Conservation (phyloP, 2,113 vertebrate genomes). For the Zosterops japonicus region DNA sequence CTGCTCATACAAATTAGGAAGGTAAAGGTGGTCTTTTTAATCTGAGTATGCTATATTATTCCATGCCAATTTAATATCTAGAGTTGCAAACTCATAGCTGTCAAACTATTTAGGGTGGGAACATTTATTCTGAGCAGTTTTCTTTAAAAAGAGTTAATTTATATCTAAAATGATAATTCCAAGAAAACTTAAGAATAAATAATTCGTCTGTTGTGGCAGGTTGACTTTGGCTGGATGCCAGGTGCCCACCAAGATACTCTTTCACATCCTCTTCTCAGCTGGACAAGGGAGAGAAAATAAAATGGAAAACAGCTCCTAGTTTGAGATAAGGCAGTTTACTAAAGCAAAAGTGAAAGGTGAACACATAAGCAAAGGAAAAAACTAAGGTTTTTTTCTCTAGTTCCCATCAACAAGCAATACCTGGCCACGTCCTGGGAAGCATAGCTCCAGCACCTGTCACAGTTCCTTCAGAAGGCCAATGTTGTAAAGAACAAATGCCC, state of each 20-base stretch:
- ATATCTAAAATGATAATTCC: not conserved
- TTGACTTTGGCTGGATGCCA: not conserved
- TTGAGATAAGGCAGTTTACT: not conserved
- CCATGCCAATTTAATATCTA: not conserved
- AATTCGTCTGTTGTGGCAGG: not conserved
- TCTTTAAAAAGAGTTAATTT: not conserved
- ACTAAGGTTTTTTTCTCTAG: rapidly evolving
- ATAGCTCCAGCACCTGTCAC: not conserved
- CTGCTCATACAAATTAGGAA: not conserved
- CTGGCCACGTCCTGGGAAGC: not conserved
- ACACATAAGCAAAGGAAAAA: not conserved
- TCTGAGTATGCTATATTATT: not conserved
- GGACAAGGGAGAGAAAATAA: not conserved
- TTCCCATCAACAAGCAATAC: rapidly evolving
- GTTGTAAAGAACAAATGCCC: not conserved
- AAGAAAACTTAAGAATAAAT: not conserved
- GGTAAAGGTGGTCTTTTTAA: not conserved
- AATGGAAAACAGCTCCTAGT: not conserved
- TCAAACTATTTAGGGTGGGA: not conserved
- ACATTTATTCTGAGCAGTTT: not conserved
- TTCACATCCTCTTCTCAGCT: not conserved
- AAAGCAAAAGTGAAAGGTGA: not conserved
- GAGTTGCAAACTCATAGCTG: not conserved
- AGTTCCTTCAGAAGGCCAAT: not conserved
- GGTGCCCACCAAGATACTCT: rapidly evolving